Conservation (phyloP, 2,797 vertebrate species). For the Scolopax bukidnonensis region DNA sequence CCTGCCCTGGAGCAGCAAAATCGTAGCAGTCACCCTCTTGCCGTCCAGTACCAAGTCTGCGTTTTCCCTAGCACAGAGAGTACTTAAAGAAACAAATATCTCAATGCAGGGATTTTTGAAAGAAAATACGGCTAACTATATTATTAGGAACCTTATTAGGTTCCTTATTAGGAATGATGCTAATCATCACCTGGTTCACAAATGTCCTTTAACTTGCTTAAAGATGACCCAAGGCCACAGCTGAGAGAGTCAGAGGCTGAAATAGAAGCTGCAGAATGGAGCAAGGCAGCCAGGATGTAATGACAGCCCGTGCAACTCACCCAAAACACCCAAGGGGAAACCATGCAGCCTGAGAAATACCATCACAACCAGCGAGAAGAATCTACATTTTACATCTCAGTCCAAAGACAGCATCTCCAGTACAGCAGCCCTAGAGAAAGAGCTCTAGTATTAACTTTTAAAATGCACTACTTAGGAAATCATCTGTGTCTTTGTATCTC, state of each 20-base stretch:
- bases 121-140: not conserved
- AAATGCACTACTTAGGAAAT: not conserved
- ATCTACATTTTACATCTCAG: not conserved
- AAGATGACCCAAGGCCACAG: not conserved
- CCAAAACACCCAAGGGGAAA: not conserved
- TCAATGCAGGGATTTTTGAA: not conserved
- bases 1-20: not conserved
- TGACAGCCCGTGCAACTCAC: not conserved
- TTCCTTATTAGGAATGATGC: not conserved
- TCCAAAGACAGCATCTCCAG: not conserved
- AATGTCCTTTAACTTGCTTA: not conserved
- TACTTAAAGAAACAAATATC: not conserved
- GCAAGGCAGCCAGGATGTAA: not conserved
- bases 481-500: not conserved
- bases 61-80: not conserved
- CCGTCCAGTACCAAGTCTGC: not conserved
- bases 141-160: not conserved
- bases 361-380: not conserved
- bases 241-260: not conserved
- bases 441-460: not conserved
- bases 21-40: accelerated
- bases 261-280: not conserved
- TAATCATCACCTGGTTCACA: not conserved
- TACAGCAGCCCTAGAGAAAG: not conserved
- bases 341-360: not conserved